Percentiles rank a stretch among this genome's conserved stretches.
Evolutionary conservation across 2,797 vertebrate species (phyloP).

Genomic region (Heterohyrax brucei): DNA sequence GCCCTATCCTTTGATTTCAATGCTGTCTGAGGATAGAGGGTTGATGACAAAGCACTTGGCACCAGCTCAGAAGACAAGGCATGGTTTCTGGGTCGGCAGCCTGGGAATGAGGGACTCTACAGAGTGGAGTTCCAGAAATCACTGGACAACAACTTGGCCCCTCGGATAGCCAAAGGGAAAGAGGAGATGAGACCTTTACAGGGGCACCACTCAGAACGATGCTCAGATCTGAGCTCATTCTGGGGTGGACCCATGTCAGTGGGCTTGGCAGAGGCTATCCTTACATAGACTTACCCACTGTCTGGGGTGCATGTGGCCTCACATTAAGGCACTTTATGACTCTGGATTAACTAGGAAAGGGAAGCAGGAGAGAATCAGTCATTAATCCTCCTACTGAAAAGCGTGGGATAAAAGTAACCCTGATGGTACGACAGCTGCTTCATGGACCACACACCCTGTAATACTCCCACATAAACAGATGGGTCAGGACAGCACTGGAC

Average conservation of each 20-base stretch:
- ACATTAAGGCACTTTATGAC: neutral
- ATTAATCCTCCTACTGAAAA: neutral
- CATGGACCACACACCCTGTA: neutral
- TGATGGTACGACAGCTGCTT: neutral
- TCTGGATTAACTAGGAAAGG: neutral
- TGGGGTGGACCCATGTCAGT: neutral
- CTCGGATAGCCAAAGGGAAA: neutral
- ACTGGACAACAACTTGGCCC: neutral
- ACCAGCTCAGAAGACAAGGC: too few species aligned
- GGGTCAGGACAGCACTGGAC: neutral
- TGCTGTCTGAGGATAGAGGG: rapidly evolving
- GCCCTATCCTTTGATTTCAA: neutral
- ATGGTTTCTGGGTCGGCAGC: neutral
- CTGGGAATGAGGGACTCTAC: neutral
- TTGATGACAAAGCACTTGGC: too few species aligned
- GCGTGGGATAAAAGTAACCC: neutral
- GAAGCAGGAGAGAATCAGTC: neutral
- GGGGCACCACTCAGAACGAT: neutral
- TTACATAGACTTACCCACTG: neutral
- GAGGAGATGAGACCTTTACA: neutral
- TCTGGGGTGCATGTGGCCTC: neutral
- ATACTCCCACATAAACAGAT: neutral
- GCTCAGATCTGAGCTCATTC: rapidly evolving
- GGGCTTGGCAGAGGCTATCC: neutral
- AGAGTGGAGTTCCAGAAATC: neutral